phyloP scores from a whole-genome alignment of 2,113 vertebrate genomes.

The Tautogolabrus adspersus region DNA sequence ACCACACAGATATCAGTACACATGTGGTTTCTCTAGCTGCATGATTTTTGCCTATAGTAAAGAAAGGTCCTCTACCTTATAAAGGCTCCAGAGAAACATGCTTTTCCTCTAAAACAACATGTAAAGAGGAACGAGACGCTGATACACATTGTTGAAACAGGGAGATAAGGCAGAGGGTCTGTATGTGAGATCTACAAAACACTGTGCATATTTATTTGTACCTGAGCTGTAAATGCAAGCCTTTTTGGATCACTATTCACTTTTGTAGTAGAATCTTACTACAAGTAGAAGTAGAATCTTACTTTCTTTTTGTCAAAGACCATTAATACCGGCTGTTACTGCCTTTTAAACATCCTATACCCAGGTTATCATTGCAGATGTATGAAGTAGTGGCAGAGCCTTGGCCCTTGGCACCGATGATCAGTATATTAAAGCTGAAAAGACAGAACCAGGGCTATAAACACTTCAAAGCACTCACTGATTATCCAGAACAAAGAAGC shows the following conservation, averaged over 20 bases:
- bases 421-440: conserved; percentile 74
- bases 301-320: conserved; percentile 39
- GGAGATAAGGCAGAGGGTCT: conserved; percentile 51
- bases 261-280: conserved; percentile 45
- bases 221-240: conserved; percentile 68
- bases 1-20: conserved; percentile 48
- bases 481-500: conserved; percentile 75
- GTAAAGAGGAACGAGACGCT: conserved; percentile 57
- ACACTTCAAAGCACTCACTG: conserved; percentile 77
- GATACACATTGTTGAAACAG: conserved; percentile 31
- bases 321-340: conserved; percentile 62
- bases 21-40: conserved; percentile 79
- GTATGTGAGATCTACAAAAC: conserved; percentile 36
- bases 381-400: conserved; percentile 62
- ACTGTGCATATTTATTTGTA: conserved; percentile 49
- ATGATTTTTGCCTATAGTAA: conserved; percentile 67
- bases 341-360: conserved; percentile 39
- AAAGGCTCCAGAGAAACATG: conserved; percentile 43
- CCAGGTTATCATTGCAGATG: conserved; percentile 47
- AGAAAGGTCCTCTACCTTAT: conserved; percentile 30
- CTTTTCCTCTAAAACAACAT: conserved; percentile 38
- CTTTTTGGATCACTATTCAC: conserved; percentile 46
- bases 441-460: conserved; percentile 59
- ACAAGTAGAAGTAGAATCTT: conserved; percentile 32
- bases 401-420: conserved; percentile 68